Evolutionary conservation across 2,113 vertebrate species (phyloP).

Genomic region (Nettapus auritus): DNA sequence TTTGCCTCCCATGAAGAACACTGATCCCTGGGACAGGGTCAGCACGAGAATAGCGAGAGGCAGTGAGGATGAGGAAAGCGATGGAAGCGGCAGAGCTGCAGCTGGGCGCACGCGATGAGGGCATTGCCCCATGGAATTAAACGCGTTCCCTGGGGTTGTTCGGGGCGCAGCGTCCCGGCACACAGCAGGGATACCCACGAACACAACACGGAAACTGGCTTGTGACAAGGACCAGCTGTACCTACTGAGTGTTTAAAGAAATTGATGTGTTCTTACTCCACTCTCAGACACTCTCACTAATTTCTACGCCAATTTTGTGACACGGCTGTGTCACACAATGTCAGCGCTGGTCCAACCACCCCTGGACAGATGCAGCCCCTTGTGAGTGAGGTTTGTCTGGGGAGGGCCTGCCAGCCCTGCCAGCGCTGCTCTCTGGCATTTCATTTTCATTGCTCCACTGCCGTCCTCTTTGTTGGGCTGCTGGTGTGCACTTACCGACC

Average conservation of each 20-base stretch:
- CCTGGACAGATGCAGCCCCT: not conserved
- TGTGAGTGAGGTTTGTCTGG: no score
- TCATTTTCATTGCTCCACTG: not conserved
- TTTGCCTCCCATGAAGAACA: not conserved
- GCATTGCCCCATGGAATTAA: accelerated
- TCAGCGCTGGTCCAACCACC: not conserved
- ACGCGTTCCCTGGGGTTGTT: accelerated
- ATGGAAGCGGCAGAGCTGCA: not conserved
- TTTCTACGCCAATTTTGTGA: not conserved
- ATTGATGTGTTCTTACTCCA: not conserved
- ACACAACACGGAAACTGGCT: no score
- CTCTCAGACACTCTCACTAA: not conserved
- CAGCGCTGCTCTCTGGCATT: not conserved
- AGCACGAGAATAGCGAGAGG: not conserved
- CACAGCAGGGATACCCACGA: accelerated
- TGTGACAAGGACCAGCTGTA: not conserved
- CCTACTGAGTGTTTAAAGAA: not conserved
- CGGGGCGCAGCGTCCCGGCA: not conserved
- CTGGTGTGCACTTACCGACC: not conserved
- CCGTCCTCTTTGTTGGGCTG: accelerated
- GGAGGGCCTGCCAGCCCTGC: not conserved
- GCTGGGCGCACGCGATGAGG: not conserved
- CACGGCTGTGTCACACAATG: no score
- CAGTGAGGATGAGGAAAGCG: not conserved
- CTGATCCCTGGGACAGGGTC: not conserved